A percentile compares a stretch with the other conserved stretches of the same genome.
Conservation (phyloP, 1,140 invertebrate species). For the Anastatus disparis region DNA sequence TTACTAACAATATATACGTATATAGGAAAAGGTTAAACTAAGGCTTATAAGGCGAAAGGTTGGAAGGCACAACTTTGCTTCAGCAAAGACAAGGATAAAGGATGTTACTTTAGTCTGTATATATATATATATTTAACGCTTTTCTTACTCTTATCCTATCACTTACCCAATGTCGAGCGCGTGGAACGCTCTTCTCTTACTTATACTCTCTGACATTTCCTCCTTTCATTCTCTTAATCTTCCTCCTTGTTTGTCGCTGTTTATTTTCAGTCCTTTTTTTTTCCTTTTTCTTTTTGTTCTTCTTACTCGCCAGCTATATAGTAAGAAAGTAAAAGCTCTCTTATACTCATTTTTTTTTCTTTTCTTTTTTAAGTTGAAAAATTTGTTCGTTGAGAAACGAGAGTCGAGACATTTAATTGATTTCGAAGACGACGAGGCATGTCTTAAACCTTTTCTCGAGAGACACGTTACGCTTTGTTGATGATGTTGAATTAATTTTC, state of each 20-base stretch:
- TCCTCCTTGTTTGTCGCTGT: slow-evolving; percentile 41
- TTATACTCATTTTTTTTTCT: no score
- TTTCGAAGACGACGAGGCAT: slow-evolving; percentile 2
- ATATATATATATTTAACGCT: no score
- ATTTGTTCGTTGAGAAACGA: slow-evolving; percentile 5
- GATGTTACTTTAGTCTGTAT: slow-evolving; percentile 46
- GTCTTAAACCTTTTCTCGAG: no score
- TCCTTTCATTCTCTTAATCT: slow-evolving; percentile 43
- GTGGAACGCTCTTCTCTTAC: no score
- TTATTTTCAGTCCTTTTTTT: no score
- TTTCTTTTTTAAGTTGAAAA: slow-evolving; percentile 24
- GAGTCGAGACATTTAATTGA: slow-evolving; percentile 35
- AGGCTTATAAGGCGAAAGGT: no score
- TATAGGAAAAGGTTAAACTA: no score
- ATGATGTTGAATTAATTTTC: slow-evolving; percentile 4
- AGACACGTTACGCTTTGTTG: neutral
- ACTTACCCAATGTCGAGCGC: no score
- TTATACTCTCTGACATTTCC: slow-evolving; percentile 28
- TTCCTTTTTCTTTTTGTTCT: neutral
- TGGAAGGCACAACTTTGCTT: slow-evolving; percentile 25
- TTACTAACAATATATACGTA: no score
- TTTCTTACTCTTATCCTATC: slow-evolving; percentile 16
- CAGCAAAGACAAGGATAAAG: slow-evolving; percentile 46
- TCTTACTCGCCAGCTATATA: neutral
- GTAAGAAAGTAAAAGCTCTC: no score